These are phyloP conservation scores for Lasioglossum lativentre DNA, from an alignment of 2,888 invertebrate species.

Conservation along the genomic window DNA sequence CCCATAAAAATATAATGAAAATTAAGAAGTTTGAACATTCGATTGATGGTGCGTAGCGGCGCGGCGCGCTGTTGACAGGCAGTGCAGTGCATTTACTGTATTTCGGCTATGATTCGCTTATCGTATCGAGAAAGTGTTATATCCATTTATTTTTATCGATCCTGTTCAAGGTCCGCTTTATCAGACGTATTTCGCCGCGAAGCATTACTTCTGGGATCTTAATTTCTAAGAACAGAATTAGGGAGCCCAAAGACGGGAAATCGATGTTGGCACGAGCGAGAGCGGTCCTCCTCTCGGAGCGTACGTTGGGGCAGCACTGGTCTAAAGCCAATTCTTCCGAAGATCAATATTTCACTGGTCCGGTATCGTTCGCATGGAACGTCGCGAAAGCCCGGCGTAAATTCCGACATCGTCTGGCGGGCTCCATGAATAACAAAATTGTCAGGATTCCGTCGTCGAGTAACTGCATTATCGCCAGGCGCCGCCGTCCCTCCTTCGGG, in stretches of 20 bases:
- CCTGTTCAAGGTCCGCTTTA: background rate
- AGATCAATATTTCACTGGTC: slow-evolving; percentile 1
- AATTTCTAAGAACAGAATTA: background rate
- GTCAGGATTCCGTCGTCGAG: slow-evolving; percentile 23
- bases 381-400: slow-evolving; percentile 4
- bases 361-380: background rate
- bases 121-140: too few species aligned
- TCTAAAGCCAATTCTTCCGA: background rate
- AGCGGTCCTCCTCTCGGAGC: too few species aligned
- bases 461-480: slow-evolving; percentile 37
- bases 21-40: too few species aligned
- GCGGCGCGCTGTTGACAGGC: too few species aligned
- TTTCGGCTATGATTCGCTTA: too few species aligned
- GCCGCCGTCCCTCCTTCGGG: background rate
- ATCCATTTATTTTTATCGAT: too few species aligned
- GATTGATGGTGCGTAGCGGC: too few species aligned
- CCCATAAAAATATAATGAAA: too few species aligned
- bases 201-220: background rate
- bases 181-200: background rate
- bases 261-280: background rate
- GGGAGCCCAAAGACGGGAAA: background rate
- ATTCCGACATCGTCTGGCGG: slow-evolving; percentile 24
- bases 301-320: background rate
- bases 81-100: too few species aligned
- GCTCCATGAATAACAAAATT: slow-evolving; percentile 47